Conservation (phyloP, 1,140 invertebrate species). For the Phortica variegata region DNA sequence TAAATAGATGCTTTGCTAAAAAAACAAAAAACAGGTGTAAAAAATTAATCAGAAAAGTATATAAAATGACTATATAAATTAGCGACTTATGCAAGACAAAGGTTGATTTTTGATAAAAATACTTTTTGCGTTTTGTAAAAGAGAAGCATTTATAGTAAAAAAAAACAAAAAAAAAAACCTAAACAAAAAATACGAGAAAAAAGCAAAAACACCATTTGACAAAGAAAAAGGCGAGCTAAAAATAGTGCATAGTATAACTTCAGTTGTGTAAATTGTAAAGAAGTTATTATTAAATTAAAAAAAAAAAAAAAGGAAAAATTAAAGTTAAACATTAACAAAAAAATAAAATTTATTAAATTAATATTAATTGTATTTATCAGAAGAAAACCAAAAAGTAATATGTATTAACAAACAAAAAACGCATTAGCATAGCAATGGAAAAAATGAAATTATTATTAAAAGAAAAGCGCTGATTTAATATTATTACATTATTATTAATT, state of each 20-base stretch:
- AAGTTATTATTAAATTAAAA: neutral
- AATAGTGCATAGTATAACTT: slow-evolving; percentile 43
- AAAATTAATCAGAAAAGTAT: no score
- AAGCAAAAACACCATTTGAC: slow-evolving; percentile 40
- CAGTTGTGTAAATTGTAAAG: slow-evolving; percentile 53
- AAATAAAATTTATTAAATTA: slow-evolving; percentile 49
- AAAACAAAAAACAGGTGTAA: no score
- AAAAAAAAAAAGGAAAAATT: slow-evolving; percentile 27
- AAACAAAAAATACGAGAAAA: slow-evolving; percentile 19
- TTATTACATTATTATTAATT: slow-evolving; percentile 46
- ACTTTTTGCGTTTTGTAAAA: no score
- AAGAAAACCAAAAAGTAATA: slow-evolving; percentile 20
- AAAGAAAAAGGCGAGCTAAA: slow-evolving; percentile 50
- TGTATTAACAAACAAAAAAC: no score
- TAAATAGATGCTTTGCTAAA: no score
- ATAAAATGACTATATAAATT: no score
- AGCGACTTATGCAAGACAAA: no score
- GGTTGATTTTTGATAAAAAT: no score
- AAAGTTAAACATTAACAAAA: slow-evolving; percentile 52
- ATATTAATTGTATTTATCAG: slow-evolving; percentile 51
- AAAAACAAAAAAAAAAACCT: neutral
- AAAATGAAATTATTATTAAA: slow-evolving; percentile 15
- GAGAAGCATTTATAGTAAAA: no score
- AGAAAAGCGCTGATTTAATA: slow-evolving; percentile 46
- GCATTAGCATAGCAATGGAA: slow-evolving; percentile 50